Evolutionary conservation across 2,888 invertebrate genomes (phyloP).

Genomic region (Melinaea menophilus): DNA sequence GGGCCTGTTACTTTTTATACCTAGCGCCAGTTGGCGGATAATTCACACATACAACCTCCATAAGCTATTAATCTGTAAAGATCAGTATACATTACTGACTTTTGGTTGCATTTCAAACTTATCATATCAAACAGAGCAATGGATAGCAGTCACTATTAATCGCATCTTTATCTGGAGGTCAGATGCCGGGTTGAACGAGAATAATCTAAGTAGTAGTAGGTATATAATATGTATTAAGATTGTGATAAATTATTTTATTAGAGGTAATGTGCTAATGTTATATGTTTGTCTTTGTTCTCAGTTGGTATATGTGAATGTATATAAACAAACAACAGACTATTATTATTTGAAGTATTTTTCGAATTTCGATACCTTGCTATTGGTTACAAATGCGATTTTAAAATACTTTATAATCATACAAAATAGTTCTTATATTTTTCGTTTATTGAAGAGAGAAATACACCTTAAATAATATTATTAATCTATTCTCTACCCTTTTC

Average conservation of each 20-base stretch:
- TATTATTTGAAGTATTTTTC: too few relatives aligned
- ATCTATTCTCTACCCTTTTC: too few relatives aligned
- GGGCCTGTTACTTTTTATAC: constrained; percentile 32
- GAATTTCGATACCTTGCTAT: too few relatives aligned
- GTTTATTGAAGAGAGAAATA: too few relatives aligned
- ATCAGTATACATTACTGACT: constrained; percentile 15
- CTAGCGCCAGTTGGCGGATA: constrained; percentile 13
- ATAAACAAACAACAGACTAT: too few relatives aligned
- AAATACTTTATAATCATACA: too few relatives aligned
- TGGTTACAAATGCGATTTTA: too few relatives aligned
- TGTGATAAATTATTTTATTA: constrained; percentile 1
- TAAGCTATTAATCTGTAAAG: background rate
- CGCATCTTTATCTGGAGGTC: constrained; percentile 22
- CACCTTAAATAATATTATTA: background rate
- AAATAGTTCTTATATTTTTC: too few relatives aligned
- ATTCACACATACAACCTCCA: constrained; percentile 8
- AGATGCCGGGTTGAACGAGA: constrained; percentile 13
- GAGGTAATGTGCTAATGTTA: background rate
- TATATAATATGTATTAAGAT: background rate
- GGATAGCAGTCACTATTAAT: background rate
- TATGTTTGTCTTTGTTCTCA: background rate
- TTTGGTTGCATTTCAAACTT: background rate
- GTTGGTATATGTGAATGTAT: too few relatives aligned
- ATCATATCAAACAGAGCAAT: background rate
- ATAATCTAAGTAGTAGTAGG: constrained; percentile 1